Conservation (phyloP, 2,888 invertebrate genomes). For the Hydroisotoma schaefferi region DNA sequence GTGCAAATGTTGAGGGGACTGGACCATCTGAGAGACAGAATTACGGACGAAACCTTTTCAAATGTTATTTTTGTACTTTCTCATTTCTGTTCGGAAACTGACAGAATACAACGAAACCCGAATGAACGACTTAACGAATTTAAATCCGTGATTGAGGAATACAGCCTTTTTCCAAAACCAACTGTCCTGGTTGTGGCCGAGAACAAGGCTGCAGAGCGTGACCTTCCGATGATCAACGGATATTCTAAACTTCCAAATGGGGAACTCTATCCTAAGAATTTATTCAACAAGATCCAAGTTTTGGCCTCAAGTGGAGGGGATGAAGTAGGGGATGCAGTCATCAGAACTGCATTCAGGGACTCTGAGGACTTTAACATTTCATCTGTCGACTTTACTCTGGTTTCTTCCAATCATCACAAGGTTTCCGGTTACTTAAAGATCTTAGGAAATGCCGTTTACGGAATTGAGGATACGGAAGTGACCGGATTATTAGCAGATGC, state of each 20-base stretch:
- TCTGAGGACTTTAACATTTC: constrained; percentile 23
- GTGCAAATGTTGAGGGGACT: constrained; percentile 31
- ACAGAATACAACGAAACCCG: constrained; percentile 7
- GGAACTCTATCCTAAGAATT: constrained; percentile 29
- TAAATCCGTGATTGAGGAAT: constrained; percentile 20
- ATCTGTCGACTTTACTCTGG: background rate
- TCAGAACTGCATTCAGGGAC: constrained; percentile 20
- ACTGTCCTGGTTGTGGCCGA: constrained; percentile 25
- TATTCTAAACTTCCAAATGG: constrained; percentile 29
- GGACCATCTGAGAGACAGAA: constrained; percentile 18
- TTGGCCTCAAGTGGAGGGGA: constrained; percentile 18
- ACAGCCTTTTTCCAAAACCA: constrained; percentile 24
- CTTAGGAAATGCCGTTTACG: background rate
- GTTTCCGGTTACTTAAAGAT: constrained; percentile 13
- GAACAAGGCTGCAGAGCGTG: constrained; percentile 21
- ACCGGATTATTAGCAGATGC: constrained; percentile 14
- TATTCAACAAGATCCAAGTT: constrained; percentile 23
- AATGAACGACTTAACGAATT: background rate
- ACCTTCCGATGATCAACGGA: constrained; percentile 23
- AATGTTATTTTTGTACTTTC: constrained; percentile 31
- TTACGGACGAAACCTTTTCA: constrained; percentile 29
- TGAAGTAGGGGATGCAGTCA: constrained; percentile 21
- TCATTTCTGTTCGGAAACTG: constrained; percentile 26
- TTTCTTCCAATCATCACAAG: background rate
- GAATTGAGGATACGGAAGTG: constrained; percentile 13